Conservation (phyloP, 2,113 vertebrate genomes). For the Catharus minimus region DNA sequence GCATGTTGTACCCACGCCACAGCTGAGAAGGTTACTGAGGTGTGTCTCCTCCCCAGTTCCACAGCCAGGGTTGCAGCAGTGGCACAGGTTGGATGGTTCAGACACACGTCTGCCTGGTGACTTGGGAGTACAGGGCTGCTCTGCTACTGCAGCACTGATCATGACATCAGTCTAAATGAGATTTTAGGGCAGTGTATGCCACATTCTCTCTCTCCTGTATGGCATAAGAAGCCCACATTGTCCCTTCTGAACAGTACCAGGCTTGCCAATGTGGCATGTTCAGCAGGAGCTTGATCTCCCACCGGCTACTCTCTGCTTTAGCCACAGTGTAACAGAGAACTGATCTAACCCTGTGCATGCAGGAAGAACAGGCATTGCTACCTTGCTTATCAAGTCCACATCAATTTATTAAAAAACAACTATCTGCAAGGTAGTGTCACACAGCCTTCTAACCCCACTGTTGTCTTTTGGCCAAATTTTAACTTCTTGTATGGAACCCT, state of each 20-base stretch:
- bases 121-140: neutral
- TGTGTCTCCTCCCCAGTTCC: neutral
- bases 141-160: neutral
- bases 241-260: neutral
- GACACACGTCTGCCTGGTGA: neutral
- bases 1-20: neutral
- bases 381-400: neutral
- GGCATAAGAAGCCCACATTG: fast-evolving
- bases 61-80: neutral
- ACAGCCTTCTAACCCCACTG: neutral
- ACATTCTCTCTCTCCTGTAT: fast-evolving
- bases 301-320: neutral
- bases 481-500: neutral
- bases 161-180: neutral
- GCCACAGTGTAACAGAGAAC: neutral
- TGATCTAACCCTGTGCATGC: neutral
- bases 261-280: fast-evolving
- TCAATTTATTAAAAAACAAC: neutral
- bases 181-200: neutral
- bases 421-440: fast-evolving
- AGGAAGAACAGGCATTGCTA: neutral
- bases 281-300: neutral
- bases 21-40: neutral
- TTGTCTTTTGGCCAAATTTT: neutral
- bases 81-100: neutral